A percentile compares a stretch with the other conserved stretches of the same genome.
Evolutionary conservation across 2,888 invertebrate species (phyloP).

Genomic region (Pristionchus exspectatus): DNA sequence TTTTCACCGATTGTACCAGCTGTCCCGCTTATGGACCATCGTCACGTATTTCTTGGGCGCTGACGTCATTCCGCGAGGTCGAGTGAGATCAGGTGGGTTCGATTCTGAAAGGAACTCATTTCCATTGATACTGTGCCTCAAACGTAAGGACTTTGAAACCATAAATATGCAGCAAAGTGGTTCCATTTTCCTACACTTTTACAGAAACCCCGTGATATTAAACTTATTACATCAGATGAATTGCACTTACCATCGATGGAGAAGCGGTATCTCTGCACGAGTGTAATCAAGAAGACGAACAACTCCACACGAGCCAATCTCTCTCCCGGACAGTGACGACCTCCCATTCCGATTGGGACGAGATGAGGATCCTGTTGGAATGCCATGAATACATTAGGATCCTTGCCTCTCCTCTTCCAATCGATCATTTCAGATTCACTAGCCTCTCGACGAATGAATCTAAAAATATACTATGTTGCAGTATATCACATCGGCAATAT

Average conservation of each 20-base stretch:
- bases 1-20: no score
- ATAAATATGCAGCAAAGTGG: no score
- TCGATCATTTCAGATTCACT: no score
- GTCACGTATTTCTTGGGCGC: background rate
- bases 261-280: slow-evolving; percentile 72
- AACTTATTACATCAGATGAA: no score
- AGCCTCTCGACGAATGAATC: no score
- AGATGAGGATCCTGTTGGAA: slow-evolving; percentile 45
- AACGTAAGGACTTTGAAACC: no score
- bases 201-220: no score
- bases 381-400: background rate
- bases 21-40: background rate
- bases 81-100: background rate
- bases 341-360: slow-evolving; percentile 64
- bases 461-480: no score
- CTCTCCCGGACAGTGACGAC: slow-evolving; percentile 68
- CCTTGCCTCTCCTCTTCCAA: no score
- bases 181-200: no score
- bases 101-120: background rate
- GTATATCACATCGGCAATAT: background rate
- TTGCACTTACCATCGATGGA: slow-evolving; percentile 51
- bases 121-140: no score
- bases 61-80: background rate
- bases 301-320: slow-evolving; percentile 70
- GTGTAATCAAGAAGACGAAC: slow-evolving; percentile 67